Evolutionary conservation across 2,113 vertebrate species (phyloP).

Genomic region (Etheostoma spectabile): DNA sequence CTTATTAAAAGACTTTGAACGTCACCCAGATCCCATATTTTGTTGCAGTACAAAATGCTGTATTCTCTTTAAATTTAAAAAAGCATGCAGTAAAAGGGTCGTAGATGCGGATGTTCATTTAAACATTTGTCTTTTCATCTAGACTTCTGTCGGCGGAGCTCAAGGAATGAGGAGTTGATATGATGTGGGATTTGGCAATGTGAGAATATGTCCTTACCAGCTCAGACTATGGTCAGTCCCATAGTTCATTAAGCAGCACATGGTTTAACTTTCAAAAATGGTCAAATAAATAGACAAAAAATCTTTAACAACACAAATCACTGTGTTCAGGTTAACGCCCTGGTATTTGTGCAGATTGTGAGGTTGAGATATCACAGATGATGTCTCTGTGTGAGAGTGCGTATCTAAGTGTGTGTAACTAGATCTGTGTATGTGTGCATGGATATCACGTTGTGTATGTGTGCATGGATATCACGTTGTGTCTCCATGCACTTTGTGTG

Average conservation of each 20-base stretch:
- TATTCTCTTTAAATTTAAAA: constrained; percentile 37
- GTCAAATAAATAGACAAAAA: constrained; percentile 40
- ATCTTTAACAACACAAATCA: constrained; percentile 36
- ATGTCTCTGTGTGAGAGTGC: constrained; percentile 47
- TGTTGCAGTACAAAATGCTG: constrained; percentile 59
- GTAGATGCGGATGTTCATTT: neutral
- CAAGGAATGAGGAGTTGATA: constrained; percentile 36
- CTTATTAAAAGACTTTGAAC: constrained; percentile 58
- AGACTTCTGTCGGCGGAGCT: constrained; percentile 4
- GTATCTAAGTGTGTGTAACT: constrained; percentile 39
- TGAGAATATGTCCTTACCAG: constrained; percentile 19
- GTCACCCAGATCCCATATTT: neutral
- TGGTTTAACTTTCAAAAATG: constrained; percentile 31
- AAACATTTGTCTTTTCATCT: constrained; percentile 18
- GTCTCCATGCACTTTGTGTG: constrained; percentile 62
- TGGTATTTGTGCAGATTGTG: constrained; percentile 54
- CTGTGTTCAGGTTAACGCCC: constrained; percentile 22
- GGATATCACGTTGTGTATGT: constrained; percentile 21
- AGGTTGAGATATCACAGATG: constrained; percentile 56
- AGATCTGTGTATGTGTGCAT: constrained; percentile 16
- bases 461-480: constrained; percentile 17
- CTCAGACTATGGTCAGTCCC: constrained; percentile 15
- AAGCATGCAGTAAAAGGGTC: constrained; percentile 70
- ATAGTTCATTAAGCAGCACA: constrained; percentile 54
- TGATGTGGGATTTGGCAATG: constrained; percentile 66